Evolutionary conservation across 30 jellyfish, hydroid and myxozoan species (phyloP), one percentile per base, ranked within the genome.

Genomic region (Cassiopea xamachana): DNA sequence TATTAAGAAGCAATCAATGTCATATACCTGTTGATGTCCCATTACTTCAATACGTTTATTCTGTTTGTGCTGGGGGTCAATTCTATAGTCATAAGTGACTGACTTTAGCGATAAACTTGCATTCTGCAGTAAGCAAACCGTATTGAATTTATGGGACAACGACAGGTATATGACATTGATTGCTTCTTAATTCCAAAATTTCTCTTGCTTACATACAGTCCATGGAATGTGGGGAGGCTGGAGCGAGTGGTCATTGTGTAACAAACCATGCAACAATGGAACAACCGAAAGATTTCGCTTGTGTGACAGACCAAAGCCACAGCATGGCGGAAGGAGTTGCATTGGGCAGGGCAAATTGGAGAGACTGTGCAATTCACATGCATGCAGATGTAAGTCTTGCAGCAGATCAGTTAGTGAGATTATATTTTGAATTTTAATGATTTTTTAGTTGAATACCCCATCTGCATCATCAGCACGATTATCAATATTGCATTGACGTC

Each of bases 201-300:
- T 27, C 39, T 27, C 39, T 27, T 27, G 39, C 39, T 27, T 27
- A 27, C 82, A 89, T 27, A 27, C 82, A 89, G 96, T 89, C 70
- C 96, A 89, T 61, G 96, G 96, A 50, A 81, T 80, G 88, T 89
- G 91, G 91, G 90, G 91, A 46, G 61, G 72, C 44, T 89, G 96
- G 96, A 79, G 91, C 48, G 69, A 55, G 48, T 89, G 96, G 96
- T 47, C 91, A 14, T 80, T 81, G 13, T 89, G 96, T 49, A 82
- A 47, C 83, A 80, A 71, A 67, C 87, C 96, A 1, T 89, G 96
- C 55, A 80, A 89, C 69, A 89, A 89, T 80, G 91, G 96, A 43
- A 89, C 96, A 50, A 55, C 47, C 7, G 7, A 51, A 16, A 84
- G 90, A 1, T 15, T 27, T 15, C 73, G 96, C 61, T 80, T 3